Base-by-base conservation (phyloP, 2,888 invertebrate species). In the Cordilura impudica region DNA sequence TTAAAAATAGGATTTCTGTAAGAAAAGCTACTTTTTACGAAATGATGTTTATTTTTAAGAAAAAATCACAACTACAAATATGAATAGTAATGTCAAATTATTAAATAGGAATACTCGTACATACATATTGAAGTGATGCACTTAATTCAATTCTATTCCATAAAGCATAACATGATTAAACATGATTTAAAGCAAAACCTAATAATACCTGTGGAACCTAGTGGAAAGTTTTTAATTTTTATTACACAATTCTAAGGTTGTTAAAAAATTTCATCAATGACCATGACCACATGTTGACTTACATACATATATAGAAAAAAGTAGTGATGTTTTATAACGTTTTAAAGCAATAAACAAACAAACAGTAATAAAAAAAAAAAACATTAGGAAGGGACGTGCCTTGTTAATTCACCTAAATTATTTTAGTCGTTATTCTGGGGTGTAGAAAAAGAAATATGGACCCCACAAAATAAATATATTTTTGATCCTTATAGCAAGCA, bases 311-410 rank as follows among this genome's bases (percentile, higher is more conserved):
- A 47, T 23, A 45, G 18, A 26, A 54, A 66, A 66, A 73, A 66
- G 49, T 58, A 49, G 65, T 73, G 58, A 73, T 73, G 73, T 66
- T 73, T 73, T 65, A 73, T 73, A 73, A 66, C 49, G 43, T 58
- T 58, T 43, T 19, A 56, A n/a, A n/a, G n/a, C n/a, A n/a, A n/a
- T n/a, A n/a, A n/a, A n/a, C n/a, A n/a, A n/a, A n/a, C n/a, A n/a
- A n/a, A n/a, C n/a, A n/a, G n/a, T n/a, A n/a, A n/a, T n/a, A n/a
- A n/a, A n/a, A n/a, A n/a, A n/a, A n/a, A n/a, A n/a, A n/a, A n/a
- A n/a, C n/a, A n/a, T n/a, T n/a, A n/a, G n/a, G n/a, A n/a, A n/a
- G n/a, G n/a, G n/a, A n/a, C n/a, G n/a, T n/a, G n/a, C n/a, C n/a
- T n/a, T n/a, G n/a, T n/a, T n/a, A n/a, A n/a, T n/a, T n/a, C n/a